These are phyloP conservation scores for Meloidogyne exigua DNA, from an alignment of 1,140 invertebrate species.

Conservation along the genomic window DNA sequence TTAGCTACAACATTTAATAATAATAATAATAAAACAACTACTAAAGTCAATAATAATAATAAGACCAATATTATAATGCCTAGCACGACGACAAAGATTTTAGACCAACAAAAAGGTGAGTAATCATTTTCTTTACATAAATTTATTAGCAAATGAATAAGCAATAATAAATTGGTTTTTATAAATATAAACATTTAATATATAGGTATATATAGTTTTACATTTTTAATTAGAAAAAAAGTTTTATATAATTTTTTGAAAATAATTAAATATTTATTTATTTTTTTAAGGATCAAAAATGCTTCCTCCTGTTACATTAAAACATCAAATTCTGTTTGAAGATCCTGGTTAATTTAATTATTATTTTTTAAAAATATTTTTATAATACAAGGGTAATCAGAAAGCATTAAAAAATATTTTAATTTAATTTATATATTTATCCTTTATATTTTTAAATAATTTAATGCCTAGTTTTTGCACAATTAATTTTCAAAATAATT, in stretches of 20 bases:
- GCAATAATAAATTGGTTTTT: background rate
- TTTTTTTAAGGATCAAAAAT: too few relatives aligned
- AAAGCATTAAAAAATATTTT: too few relatives aligned
- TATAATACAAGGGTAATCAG: too few relatives aligned
- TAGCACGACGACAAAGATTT: background rate
- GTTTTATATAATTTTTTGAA: background rate
- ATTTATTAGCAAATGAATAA: constrained; percentile 1
- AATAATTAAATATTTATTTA: too few relatives aligned
- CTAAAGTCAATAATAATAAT: background rate
- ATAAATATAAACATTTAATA: background rate
- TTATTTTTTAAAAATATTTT: too few relatives aligned
- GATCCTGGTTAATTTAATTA: too few relatives aligned
- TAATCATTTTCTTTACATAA: background rate
- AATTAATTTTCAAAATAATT: too few relatives aligned
- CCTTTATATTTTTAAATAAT: too few relatives aligned
- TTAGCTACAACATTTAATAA: background rate
- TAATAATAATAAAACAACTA: background rate
- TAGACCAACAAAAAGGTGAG: background rate
- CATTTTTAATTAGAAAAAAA: background rate
- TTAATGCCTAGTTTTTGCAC: too few relatives aligned
- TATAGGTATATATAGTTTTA: background rate
- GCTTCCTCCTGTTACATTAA: too few relatives aligned
- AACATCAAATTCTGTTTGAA: too few relatives aligned
- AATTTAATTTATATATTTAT: too few relatives aligned
- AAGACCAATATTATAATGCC: background rate